Evolutionary conservation across 2,113 vertebrate species (phyloP).

Genomic region (Anhinga rufa): DNA sequence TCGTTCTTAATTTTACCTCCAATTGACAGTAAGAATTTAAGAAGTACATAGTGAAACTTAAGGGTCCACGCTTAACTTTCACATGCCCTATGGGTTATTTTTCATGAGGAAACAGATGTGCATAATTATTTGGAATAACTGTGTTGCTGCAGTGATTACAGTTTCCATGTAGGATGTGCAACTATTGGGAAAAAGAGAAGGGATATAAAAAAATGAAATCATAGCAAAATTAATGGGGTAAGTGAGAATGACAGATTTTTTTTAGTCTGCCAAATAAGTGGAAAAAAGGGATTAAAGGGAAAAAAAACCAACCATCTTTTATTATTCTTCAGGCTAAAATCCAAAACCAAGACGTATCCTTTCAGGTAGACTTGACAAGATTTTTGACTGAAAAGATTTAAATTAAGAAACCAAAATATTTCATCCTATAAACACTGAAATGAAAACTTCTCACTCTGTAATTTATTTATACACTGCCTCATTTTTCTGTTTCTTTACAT

Average conservation of each 20-base stretch:
- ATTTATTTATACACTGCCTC: neutral
- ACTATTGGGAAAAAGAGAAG: neutral
- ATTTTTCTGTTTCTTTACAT: neutral
- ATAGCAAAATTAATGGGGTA: neutral
- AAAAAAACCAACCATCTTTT: neutral
- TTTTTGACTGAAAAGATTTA: neutral
- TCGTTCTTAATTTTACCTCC: neutral
- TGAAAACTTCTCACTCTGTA: rapidly evolving
- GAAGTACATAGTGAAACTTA: neutral
- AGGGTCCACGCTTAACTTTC: neutral
- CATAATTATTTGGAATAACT: neutral
- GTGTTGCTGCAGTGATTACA: neutral
- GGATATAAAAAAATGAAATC: neutral
- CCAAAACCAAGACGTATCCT: neutral
- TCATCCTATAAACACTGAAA: neutral
- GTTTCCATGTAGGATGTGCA: neutral
- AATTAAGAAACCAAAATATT: neutral
- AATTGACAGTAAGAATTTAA: neutral
- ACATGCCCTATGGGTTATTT: neutral
- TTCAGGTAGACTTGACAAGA: neutral
- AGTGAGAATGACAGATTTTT: neutral
- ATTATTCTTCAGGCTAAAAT: neutral
- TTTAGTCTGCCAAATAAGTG: neutral
- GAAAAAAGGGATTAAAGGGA: neutral
- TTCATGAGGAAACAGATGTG: neutral